phyloP scores from a whole-genome alignment of 2,113 vertebrate genomes.

The Engystomops pustulosus region DNA sequence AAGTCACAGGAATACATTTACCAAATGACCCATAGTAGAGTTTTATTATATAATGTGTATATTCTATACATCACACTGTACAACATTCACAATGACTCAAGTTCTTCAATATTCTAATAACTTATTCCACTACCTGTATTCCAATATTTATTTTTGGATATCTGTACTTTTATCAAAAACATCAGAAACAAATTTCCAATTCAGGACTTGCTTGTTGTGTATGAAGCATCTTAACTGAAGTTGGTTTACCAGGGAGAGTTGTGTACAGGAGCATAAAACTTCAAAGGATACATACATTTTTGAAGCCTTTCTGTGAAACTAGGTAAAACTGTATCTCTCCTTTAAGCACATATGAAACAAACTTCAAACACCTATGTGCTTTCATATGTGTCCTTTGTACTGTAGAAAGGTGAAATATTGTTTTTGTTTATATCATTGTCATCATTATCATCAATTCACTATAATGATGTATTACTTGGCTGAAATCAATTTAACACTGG shows the following conservation, averaged over 20 bases:
- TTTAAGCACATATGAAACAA: slow-evolving; percentile 16
- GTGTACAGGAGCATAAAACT: neutral
- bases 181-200: neutral
- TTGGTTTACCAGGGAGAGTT: slow-evolving; percentile 9
- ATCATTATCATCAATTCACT: neutral
- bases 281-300: slow-evolving; percentile 13
- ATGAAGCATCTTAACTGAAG: neutral
- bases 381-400: neutral
- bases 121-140: too few relatives aligned
- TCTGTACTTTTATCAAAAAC: neutral
- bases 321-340: neutral
- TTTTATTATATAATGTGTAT: too few relatives aligned
- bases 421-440: neutral
- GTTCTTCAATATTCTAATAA: too few relatives aligned
- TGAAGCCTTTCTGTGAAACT: slow-evolving; percentile 16
- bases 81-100: too few relatives aligned
- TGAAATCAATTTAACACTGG: too few relatives aligned
- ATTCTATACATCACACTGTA: too few relatives aligned
- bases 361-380: slow-evolving; percentile 21
- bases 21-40: too few relatives aligned
- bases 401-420: neutral
- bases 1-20: too few relatives aligned
- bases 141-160: too few relatives aligned
- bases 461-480: too few relatives aligned
- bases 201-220: neutral